These are phyloP conservation scores for Motacilla tschutschensis DNA, from an alignment of 2,113 vertebrate species.

Conservation along the genomic window DNA sequence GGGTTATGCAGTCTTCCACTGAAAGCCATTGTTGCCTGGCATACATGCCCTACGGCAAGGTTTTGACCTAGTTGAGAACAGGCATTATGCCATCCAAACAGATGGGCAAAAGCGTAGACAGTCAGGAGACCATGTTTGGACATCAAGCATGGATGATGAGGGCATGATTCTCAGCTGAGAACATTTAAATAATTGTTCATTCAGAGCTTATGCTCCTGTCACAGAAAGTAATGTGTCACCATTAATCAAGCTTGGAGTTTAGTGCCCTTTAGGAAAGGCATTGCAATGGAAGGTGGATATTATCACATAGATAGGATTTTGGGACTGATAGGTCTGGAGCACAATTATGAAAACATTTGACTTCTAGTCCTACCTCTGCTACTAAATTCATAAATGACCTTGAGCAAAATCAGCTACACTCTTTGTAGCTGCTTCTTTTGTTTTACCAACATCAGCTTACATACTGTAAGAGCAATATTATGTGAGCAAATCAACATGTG, in stretches of 20 bases:
- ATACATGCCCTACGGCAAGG: slow-evolving; percentile 52
- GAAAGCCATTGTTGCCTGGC: slow-evolving; percentile 65
- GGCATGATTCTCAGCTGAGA: slow-evolving; percentile 72
- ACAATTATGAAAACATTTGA: background rate
- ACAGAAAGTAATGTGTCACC: slow-evolving; percentile 61
- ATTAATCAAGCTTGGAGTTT: slow-evolving; percentile 37
- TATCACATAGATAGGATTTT: background rate
- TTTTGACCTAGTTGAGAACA: slow-evolving; percentile 77
- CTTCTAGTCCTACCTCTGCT: background rate
- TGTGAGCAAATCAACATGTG: background rate
- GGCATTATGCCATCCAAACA: slow-evolving; percentile 79
- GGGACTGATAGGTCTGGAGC: background rate
- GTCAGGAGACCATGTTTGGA: slow-evolving; percentile 77
- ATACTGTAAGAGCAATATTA: background rate
- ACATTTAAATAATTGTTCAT: slow-evolving; percentile 75
- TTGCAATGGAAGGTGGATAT: background rate
- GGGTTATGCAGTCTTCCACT: slow-evolving; percentile 46
- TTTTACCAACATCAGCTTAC: background rate
- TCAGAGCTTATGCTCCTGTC: slow-evolving; percentile 65
- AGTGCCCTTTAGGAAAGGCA: slow-evolving; percentile 26
- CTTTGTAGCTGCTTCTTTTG: background rate
- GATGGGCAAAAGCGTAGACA: slow-evolving; percentile 75
- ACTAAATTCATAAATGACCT: background rate
- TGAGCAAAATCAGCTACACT: background rate
- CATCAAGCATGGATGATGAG: slow-evolving; percentile 73